phyloP scores from a whole-genome alignment of 2,888 invertebrate species.

The Bombylius discolor region DNA sequence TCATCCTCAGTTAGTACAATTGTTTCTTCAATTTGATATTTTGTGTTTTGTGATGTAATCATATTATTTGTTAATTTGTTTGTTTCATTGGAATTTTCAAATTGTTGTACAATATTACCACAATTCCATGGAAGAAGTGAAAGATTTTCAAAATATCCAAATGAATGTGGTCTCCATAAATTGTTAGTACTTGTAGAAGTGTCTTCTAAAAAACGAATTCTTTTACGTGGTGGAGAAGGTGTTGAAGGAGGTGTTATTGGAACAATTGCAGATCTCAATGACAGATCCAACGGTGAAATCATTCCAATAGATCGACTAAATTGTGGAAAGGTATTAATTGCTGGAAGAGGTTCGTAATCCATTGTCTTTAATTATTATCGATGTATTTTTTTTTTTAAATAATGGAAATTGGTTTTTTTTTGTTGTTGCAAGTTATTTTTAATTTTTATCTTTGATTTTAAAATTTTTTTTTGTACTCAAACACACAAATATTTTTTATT shows the following conservation, averaged over 20 bases:
- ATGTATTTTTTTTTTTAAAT: too few relatives aligned
- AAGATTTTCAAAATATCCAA: conserved; percentile 16
- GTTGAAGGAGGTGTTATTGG: conserved; percentile 37
- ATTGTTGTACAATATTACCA: background rate
- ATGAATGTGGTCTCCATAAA: conserved; percentile 30
- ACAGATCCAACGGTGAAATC: conserved; percentile 34
- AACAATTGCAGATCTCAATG: conserved; percentile 26
- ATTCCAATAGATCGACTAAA: conserved; percentile 25
- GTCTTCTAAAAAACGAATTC: conserved; percentile 26
- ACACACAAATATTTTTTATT: too few relatives aligned
- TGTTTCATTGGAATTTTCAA: background rate
- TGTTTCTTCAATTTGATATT: conserved; percentile 21
- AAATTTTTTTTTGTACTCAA: too few relatives aligned
- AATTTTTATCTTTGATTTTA: too few relatives aligned
- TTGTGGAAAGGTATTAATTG: conserved; percentile 34
- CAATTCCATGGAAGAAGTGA: conserved; percentile 11
- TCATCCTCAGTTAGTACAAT: conserved; percentile 35
- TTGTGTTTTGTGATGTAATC: background rate
- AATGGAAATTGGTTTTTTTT: too few relatives aligned
- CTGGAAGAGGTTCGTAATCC: conserved; percentile 29
- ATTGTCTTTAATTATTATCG: conserved; percentile 1
- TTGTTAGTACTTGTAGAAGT: conserved; percentile 14
- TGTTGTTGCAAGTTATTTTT: too few relatives aligned
- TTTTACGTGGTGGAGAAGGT: conserved; percentile 35
- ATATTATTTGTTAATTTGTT: background rate